These are phyloP conservation scores for Phylloscopus trochilus DNA, from an alignment of 2,113 vertebrate genomes.

Conservation along the genomic window DNA sequence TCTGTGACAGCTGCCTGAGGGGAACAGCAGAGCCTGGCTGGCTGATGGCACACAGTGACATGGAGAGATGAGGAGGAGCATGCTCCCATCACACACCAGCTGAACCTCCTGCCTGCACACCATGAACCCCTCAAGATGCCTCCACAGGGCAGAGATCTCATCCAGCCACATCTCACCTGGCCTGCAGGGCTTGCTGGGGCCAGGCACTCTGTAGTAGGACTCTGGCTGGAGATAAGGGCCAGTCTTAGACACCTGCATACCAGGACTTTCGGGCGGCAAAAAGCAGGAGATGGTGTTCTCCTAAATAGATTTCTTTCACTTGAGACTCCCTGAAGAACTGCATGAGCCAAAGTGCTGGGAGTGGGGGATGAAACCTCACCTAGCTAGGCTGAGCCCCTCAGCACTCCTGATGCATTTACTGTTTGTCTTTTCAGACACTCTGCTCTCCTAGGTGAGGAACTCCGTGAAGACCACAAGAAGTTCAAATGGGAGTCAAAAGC, in stretches of 20 bases:
- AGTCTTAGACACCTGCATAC: background rate
- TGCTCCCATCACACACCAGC: accelerated
- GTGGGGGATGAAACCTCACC: background rate
- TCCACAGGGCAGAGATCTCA: background rate
- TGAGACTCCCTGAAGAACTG: background rate
- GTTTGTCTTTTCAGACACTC: background rate
- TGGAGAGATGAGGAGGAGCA: accelerated
- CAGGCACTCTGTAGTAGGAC: background rate
- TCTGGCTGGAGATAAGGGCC: background rate
- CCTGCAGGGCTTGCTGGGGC: background rate
- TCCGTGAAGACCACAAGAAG: background rate
- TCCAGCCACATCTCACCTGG: background rate
- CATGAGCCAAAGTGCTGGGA: accelerated
- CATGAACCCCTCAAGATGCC: accelerated
- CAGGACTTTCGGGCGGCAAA: background rate
- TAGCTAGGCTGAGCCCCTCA: background rate
- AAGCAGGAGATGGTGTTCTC: background rate
- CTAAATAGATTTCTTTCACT: background rate
- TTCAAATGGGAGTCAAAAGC: background rate
- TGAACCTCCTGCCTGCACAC: background rate
- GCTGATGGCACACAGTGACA: background rate
- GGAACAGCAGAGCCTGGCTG: background rate
- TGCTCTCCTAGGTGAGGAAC: background rate
- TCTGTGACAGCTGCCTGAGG: background rate
- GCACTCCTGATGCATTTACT: background rate